Evolutionary conservation across 2,797 vertebrate genomes (phyloP), one percentile per base, ranked within the genome.

Genomic region (Eulemur mongoz): DNA sequence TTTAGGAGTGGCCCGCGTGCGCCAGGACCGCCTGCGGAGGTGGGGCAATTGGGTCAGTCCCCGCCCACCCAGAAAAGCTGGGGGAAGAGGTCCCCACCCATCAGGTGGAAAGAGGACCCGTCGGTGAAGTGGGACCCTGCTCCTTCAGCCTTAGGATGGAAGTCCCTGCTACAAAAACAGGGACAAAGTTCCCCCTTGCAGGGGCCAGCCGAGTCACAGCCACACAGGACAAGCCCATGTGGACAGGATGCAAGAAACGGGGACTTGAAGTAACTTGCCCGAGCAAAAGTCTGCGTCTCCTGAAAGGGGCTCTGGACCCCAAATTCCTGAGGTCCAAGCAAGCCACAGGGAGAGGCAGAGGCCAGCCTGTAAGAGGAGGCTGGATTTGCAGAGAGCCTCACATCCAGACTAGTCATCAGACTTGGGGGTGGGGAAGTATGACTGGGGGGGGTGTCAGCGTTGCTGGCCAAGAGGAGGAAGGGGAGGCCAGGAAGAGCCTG

Each of bases 1-100:
- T 2, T 2, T 2, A 1, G 25, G 12, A 22, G 22, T 0, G 3
- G 2, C 0, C 35, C 7, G 15, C 0, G 1, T 7, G 52, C 38
- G 50, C 45, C 2, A 0, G 69, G 78, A 4, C 70, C 1, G 78
- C 91, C 88, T 15, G 0, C 1, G 52, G 50, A 40, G 50, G 72
- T 7, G 83, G 40, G 18, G 22, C 25, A 9, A 8, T 13, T 5
- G 30, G 48, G 45, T 38, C 43, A 35, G 67, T 52, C 40, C 30
- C 80, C 70, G 63, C 84, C 75, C 63, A 65, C 32, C 86, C 45
- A 0, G 0, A 7, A 30, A 35, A 52, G 2, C 1, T 2, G 10
- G 2, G 45, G 1, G 30, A 2, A 0, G 8, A 7, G 15, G 59
- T 23, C 11, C 20, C 9, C 5, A 17, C 2, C 40, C 9, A 4